Percentiles rank a stretch among this genome's conserved stretches.
phyloP scores from a whole-genome alignment of 2,888 invertebrate genomes.

The Cheilosia soror region DNA sequence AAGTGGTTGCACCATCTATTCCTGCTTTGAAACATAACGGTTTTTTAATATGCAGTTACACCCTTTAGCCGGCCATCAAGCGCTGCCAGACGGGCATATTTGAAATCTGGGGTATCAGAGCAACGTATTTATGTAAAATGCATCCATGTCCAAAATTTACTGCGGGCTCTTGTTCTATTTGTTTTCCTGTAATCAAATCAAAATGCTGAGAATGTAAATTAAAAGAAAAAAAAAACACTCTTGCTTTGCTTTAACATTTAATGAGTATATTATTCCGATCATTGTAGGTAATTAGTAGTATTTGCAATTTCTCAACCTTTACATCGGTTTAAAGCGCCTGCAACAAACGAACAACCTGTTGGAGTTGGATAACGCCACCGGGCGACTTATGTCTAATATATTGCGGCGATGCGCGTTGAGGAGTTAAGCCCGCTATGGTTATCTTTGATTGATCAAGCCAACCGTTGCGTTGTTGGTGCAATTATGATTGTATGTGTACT shows the following conservation, averaged over 20 bases:
- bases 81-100: too few species aligned
- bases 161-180: too few species aligned
- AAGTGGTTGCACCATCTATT: too few species aligned
- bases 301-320: constrained; percentile 42
- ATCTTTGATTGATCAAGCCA: constrained; percentile 34
- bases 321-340: constrained; percentile 28
- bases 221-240: neutral
- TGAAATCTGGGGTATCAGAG: too few species aligned
- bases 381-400: constrained; percentile 13
- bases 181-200: neutral
- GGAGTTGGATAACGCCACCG: constrained; percentile 30
- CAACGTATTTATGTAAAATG: too few species aligned
- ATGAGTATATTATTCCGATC: neutral
- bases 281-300: constrained; percentile 25
- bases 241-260: neutral
- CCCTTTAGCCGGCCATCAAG: too few species aligned
- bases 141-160: too few species aligned
- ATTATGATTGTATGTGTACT: constrained; percentile 3
- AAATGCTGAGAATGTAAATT: neutral
- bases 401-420: constrained; percentile 41
- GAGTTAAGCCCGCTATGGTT: constrained; percentile 33
- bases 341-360: constrained; percentile 23
- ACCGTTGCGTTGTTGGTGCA: constrained; percentile 3
- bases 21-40: too few species aligned
- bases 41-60: too few species aligned